Evolutionary conservation across 1,140 invertebrate genomes (phyloP), one percentile per base, ranked within the genome.

Genomic region (Diorhabda elongata): DNA sequence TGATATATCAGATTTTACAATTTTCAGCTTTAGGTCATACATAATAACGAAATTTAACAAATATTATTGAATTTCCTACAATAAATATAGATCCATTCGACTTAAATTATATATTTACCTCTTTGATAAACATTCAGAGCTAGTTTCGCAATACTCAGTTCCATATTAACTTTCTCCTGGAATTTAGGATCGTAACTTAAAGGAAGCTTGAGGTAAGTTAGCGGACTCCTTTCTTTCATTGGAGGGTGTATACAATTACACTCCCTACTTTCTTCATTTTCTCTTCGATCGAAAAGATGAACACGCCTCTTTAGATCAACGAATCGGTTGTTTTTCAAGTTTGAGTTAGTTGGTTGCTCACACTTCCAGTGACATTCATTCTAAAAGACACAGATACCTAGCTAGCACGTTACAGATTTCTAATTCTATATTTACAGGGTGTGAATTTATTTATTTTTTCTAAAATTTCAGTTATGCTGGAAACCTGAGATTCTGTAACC

Each of bases 121-220:
- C 79, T 72, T 56, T 76, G 67, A 59, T 76, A 80, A 44, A 81
- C 73, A 67, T 75, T 79, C 1, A 76, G 72, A 0, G 75, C 73
- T 8, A 77, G 67, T 69, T 77, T 74, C 8, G 79, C 73, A n/a
- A 76, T 76, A 61, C 79, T 81, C 11, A 76, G 66, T 64, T 79
- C 74, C 42, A 77, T 56, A 66, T 81, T 81, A 11, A 81, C 75
- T 57, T 70, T 64, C 7, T 67, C 69, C 45, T 74, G 73, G 68
- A 78, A 81, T 57, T 75, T 71, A 2, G 67, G 52, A 67, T 80
- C 71, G 67, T 77, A 70, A 2, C 45, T 64, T 71, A 80, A 59
- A 5, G 77, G 72, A 44, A 80, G 68, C 4, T 64, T 66, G 26
- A 67, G 65, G 58, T 76, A 79, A 26, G 70, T 71, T 6, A 69